Base-by-base conservation (phyloP, 30 jellyfish, hydroid and myxozoan genomes). In the Hydractinia symbiolongicarpus region DNA sequence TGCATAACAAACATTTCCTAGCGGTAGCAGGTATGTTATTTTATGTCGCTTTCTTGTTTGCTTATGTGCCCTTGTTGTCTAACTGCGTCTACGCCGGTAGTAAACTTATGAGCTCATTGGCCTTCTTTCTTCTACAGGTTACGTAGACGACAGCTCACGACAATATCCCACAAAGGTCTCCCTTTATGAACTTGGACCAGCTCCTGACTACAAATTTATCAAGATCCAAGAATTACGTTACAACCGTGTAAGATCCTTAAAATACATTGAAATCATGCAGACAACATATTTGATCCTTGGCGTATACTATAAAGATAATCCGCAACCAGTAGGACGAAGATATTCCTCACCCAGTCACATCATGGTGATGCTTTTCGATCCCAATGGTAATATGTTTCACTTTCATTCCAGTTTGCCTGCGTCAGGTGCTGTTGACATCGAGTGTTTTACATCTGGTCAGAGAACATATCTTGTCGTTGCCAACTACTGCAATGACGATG, bases 361-460 rank as follows among this genome's bases (percentile, higher is more conserved):
- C 6, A 78, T 84, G 5, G 87, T 90, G 4, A 66, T 76, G 5
- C 79, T 20, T 21, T 84, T 66, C 91, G 82, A 81, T 79, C 55
- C 58, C 10, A 79, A 60, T 55, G 52, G n/a, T 5, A 67, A 83
- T 52, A 77, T 55, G 9, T 85, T 90, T 66, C 74, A 66, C 53
- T 85, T 50, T 67, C 95, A 90, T 61, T 84, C 95, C 52, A 77
- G 79, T 16, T 14, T 90, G 8, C 83, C 88, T 5, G 94, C 90
- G 5, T 9, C 72, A 54, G 79, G 90, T 54, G 79, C 86, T 44
- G 77, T 85, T 60, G 97, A 90, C 67, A 72, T 90, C 5, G 97
- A 90, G 57, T 53, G 72, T 17, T 72, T 81, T 17, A 21, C 56
- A 4, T 76, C 67, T 10, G 70, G 61, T 5, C 73, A 52, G 14